Evolutionary conservation across 2,113 vertebrate genomes (phyloP).

Genomic region (Oophaga pumilio): DNA sequence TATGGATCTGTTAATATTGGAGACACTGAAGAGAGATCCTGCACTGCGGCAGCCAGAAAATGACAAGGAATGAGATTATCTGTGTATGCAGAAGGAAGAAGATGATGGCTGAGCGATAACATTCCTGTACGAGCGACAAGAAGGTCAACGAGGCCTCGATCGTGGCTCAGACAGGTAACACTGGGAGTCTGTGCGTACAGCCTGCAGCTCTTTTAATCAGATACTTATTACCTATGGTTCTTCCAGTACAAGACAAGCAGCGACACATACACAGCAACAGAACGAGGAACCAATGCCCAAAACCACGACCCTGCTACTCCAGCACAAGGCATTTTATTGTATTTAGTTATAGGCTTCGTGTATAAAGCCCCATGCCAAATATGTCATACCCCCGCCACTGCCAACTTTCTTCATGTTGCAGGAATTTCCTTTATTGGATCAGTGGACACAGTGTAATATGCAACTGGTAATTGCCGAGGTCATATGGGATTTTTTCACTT

Average conservation of each 20-base stretch:
- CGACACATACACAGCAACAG: neutral
- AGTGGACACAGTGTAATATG: neutral
- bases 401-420: conserved; percentile 13
- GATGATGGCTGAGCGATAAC: conserved; percentile 22
- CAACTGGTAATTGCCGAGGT: neutral
- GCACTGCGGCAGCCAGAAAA: neutral
- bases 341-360: conserved; percentile 3
- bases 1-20: neutral
- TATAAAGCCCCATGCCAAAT: conserved; percentile 26
- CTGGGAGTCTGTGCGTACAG: neutral
- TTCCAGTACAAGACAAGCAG: conserved; percentile 16
- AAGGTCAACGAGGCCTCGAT: neutral
- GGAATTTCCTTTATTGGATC: conserved; percentile 31
- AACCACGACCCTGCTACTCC: conserved; percentile 20
- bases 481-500: neutral
- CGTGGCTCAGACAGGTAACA: conserved; percentile 5
- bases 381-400: conserved; percentile 1
- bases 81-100: conserved; percentile 10
- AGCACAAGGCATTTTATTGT: conserved; percentile 43
- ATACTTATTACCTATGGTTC: neutral
- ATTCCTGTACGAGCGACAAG: conserved; percentile 18
- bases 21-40: neutral
- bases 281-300: conserved; percentile 20
- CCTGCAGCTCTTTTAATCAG: neutral
- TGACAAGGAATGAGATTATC: neutral